phyloP scores from a whole-genome alignment of 1,140 invertebrate genomes.

The Philopotamus ludificatus region DNA sequence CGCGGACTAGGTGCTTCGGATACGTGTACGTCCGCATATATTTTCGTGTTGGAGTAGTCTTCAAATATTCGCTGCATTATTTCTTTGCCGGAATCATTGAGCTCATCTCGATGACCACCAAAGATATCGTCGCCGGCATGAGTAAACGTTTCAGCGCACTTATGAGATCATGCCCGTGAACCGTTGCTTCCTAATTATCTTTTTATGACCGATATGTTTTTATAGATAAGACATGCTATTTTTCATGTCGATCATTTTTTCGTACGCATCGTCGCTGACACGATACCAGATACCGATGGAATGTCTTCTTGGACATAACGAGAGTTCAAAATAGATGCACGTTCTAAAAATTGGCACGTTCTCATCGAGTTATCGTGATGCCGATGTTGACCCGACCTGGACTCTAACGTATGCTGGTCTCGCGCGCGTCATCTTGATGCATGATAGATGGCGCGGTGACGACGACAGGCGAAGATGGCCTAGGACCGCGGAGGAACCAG shows the following conservation, averaged over 20 bases:
- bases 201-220: neutral
- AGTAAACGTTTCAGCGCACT: no score
- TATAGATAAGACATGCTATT: neutral
- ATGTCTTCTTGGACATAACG: no score
- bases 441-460: constrained; percentile 33
- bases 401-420: constrained; percentile 27
- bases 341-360: no score
- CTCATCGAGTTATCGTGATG: no score
- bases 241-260: neutral
- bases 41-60: no score
- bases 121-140: no score
- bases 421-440: constrained; percentile 24
- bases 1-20: neutral
- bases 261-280: neutral
- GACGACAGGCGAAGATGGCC: neutral
- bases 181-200: no score
- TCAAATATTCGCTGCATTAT: neutral
- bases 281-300: neutral
- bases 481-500: neutral
- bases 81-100: neutral
- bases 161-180: no score
- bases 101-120: no score
- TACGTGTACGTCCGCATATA: neutral
- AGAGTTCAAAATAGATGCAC: no score
- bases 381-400: no score